Evolutionary conservation across 2,888 invertebrate species (phyloP).

Genomic region (Gymnocheta viridis): DNA sequence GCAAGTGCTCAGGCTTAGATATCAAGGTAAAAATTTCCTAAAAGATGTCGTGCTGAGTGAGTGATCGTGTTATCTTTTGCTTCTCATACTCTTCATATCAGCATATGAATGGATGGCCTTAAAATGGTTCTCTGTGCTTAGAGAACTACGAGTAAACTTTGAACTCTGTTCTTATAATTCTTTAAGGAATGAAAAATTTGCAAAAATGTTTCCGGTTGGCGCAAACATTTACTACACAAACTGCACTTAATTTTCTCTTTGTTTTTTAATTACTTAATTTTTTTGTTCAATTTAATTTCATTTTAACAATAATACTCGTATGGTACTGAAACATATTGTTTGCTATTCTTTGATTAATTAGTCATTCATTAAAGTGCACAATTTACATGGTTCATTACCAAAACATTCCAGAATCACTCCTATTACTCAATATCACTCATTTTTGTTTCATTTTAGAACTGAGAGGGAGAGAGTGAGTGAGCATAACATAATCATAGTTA

Average conservation of each 20-base stretch:
- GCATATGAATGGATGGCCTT: too few relatives aligned
- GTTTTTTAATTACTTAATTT: not conserved
- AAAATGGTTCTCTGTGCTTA: too few relatives aligned
- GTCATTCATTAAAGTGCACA: constrained; percentile 46
- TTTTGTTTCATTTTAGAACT: not conserved
- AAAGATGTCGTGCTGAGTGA: too few relatives aligned
- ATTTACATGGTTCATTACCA: constrained; percentile 53
- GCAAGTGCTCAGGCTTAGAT: too few relatives aligned
- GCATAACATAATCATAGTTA: constrained; percentile 10
- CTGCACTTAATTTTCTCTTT: not conserved
- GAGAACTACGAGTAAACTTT: too few relatives aligned
- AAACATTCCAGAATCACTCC: constrained; percentile 38
- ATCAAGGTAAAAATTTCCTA: too few relatives aligned
- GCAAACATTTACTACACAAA: not conserved
- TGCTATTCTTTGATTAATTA: constrained; percentile 49
- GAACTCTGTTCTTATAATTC: too few relatives aligned
- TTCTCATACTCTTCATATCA: too few relatives aligned
- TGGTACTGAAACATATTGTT: not conserved
- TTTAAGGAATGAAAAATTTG: too few relatives aligned
- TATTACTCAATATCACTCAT: constrained; percentile 27
- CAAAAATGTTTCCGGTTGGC: too few relatives aligned
- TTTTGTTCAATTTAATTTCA: not conserved
- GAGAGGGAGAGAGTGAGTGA: not conserved
- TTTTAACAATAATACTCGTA: not conserved
- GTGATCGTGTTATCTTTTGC: too few relatives aligned